A percentile compares a stretch with the other conserved stretches of the same genome.
Evolutionary conservation across 2,888 invertebrate species (phyloP).

Genomic region (Aphidoletes aphidimyza): DNA sequence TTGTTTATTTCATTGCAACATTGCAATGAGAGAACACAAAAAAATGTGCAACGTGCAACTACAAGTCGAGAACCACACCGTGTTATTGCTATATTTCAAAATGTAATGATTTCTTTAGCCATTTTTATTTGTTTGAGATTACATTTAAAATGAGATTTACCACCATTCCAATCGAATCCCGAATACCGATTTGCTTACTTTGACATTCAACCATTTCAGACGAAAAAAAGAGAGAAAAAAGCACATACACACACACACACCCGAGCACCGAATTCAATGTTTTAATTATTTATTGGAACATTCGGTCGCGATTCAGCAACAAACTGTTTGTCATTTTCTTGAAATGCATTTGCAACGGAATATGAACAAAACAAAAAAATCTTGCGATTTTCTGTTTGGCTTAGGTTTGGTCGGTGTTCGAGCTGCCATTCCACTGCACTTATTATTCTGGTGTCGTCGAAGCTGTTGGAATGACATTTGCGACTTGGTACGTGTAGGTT

Average conservation of each 20-base stretch:
- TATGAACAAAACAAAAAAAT: no score
- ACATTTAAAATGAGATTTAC: constrained; percentile 3
- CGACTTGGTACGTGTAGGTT: constrained; percentile 28
- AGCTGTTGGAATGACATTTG: background rate
- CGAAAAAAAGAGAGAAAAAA: background rate
- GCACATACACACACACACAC: no score
- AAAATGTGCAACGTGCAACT: constrained; percentile 34
- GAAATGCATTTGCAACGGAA: background rate
- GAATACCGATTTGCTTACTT: background rate
- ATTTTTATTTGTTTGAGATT: background rate
- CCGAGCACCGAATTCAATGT: background rate
- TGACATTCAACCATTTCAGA: background rate
- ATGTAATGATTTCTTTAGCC: background rate
- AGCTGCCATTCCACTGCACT: background rate
- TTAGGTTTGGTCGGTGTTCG: no score
- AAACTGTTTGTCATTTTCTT: constrained; percentile 2
- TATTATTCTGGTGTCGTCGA: constrained; percentile 21
- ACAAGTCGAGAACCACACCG: no score
- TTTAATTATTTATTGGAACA: constrained; percentile 36
- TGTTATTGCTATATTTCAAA: background rate
- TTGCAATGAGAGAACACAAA: no score
- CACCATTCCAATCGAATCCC: background rate
- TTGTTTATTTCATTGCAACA: constrained; percentile 9
- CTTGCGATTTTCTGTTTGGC: no score
- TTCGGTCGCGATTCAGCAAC: background rate